Base-by-base conservation (phyloP, 2,797 vertebrate species). In the Eospalax fontanierii region DNA sequence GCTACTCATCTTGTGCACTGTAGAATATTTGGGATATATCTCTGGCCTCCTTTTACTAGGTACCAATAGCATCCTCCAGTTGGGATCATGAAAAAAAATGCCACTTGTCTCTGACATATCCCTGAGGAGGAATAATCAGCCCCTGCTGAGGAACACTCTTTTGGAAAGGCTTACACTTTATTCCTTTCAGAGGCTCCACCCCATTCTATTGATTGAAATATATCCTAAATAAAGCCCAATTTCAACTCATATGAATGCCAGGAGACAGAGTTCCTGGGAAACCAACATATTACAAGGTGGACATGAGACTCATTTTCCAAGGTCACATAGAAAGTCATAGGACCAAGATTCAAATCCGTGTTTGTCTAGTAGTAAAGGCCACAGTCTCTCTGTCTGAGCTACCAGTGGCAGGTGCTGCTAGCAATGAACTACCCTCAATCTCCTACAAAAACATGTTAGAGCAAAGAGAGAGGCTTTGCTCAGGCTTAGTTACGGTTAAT, bases 401-500 rank as follows among this genome's bases (percentile, higher is more conserved):
- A 22, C n/a, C 24, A 33, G 40, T 1, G 12, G 22, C 65, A 86
- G 88, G 16, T 63, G 74, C 70, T 87, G 80, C 87, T 59, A 89
- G 80, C 61, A 91, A 75, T 43, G 35, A 94, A 82, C 11, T 43
- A 65, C n/a, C 54, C 33, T 54, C 35, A 11, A 43, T 85, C 50
- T 85, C 70, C 68, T 78, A n/a, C 14, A 63, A 94, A 94, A 90
- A 81, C 11, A 21, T 70, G 50, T 65, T 79, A 38, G 61, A 93
- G 91, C 80, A 92, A 92, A 83, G 80, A 93, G 54, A n/a, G 40
- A 95, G 94, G 95, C 95, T 98, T 98, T 97, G 75, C 89, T 97
- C 65, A 57, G 97, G 97, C 95, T 90, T 97, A 97, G 97, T 94
- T 97, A 97, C 73, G 90, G 98, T 98, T 98, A 98, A 97, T 97